A percentile compares a stretch with the other conserved stretches of the same genome.
Evolutionary conservation across 1,140 invertebrate species (phyloP).

Genomic region (Drosophila burlai): DNA sequence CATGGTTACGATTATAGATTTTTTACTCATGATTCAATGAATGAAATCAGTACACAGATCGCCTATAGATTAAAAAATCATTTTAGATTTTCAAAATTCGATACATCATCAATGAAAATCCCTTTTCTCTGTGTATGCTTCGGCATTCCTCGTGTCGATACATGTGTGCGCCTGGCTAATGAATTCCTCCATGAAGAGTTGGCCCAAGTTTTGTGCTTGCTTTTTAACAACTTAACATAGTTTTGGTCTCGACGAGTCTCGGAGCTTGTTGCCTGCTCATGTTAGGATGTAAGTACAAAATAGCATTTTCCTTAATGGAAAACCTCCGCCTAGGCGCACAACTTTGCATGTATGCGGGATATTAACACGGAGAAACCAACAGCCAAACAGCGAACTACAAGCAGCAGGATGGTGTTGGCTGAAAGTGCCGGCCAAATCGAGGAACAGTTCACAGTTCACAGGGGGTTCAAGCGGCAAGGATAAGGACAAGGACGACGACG

Average conservation of each 20-base stretch:
- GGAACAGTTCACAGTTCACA: conserved; percentile 1
- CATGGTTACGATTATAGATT: neutral
- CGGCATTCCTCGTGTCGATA: conserved; percentile 47
- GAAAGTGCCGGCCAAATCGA: conserved; percentile 57
- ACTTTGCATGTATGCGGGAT: conserved; percentile 80
- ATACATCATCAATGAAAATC: neutral
- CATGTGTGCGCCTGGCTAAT: conserved; percentile 59
- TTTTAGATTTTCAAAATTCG: neutral
- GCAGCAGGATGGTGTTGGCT: conserved; percentile 64
- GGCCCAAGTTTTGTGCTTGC: conserved; percentile 64
- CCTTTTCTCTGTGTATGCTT: conserved; percentile 9
- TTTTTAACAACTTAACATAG: conserved; percentile 81
- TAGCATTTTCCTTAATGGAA: conserved; percentile 77
- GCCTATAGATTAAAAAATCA: neutral
- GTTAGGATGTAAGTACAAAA: conserved; percentile 70
- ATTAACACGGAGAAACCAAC: conserved; percentile 80
- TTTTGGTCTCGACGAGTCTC: conserved; percentile 45
- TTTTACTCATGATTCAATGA: neutral
- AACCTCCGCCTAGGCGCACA: conserved; percentile 51
- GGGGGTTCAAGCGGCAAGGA: conserved; percentile 42
- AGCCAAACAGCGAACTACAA: conserved; percentile 36
- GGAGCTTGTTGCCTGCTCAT: conserved; percentile 47
- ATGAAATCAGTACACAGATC: neutral
- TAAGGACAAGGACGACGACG: conserved; percentile 37
- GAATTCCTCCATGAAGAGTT: conserved; percentile 60